Evolutionary conservation across 2,888 invertebrate genomes (phyloP).

Genomic region (Erynnis tages): DNA sequence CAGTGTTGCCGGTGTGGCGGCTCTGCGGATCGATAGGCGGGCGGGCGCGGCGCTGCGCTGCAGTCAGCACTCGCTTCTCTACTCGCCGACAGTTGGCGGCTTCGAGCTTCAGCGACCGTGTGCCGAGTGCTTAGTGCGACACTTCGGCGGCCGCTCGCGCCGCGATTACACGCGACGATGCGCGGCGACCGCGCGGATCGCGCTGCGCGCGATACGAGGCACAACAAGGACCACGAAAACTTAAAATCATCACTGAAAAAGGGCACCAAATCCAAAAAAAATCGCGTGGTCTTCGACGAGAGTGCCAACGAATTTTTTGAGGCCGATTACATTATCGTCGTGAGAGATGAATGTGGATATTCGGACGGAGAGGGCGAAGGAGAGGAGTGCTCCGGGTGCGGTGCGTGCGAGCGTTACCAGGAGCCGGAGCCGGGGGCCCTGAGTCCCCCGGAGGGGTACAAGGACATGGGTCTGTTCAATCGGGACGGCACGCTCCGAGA

Average conservation of each 20-base stretch:
- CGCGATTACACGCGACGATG: conserved; percentile 71
- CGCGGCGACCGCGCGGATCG: conserved; percentile 61
- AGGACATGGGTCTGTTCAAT: conserved; percentile 88
- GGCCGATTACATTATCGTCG: conserved; percentile 94
- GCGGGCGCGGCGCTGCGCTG: conserved; percentile 64
- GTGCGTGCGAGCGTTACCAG: conserved; percentile 80
- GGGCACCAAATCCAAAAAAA: conserved; percentile 85
- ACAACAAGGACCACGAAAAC: conserved; percentile 83
- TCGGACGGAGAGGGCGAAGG: conserved; percentile 92
- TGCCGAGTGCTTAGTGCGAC: conserved; percentile 41
- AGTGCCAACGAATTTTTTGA: conserved; percentile 95
- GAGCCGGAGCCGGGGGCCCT: conserved; percentile 92
- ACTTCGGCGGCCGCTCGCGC: conserved; percentile 59
- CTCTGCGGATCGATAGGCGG: conserved; percentile 64
- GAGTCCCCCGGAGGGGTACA: conserved; percentile 95
- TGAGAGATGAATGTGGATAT: conserved; percentile 91
- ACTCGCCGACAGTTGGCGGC: conserved; percentile 37
- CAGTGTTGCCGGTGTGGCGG: conserved; percentile 48
- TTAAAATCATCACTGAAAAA: conserved; percentile 89
- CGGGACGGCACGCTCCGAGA: conserved; percentile 79
- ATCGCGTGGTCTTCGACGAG: conserved; percentile 94
- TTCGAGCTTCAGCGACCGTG: conserved; percentile 35
- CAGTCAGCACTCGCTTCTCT: conserved; percentile 44
- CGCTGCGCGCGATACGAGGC: conserved; percentile 75
- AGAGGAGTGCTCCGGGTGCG: conserved; percentile 84